Base-by-base conservation (phyloP, 2,797 vertebrate species). In the Eulemur coronatus region DNA sequence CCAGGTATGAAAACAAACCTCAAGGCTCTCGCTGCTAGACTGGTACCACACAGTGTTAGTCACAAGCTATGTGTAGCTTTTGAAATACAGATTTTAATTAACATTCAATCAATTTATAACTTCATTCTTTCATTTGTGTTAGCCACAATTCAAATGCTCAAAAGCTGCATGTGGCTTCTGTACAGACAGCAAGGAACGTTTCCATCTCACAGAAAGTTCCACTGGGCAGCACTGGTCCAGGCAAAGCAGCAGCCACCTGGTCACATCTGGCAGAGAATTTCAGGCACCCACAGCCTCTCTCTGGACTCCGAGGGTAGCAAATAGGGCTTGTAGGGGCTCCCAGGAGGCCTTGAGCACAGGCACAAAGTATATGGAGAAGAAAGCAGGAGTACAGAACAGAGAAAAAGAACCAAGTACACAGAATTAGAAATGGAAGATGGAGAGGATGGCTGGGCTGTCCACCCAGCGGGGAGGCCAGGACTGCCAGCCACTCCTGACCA, bases 211-310 rank as follows among this genome's bases (percentile, higher is more conserved):
- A 65, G 72, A 20, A 88, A 4, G 43, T 5, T 14, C 52, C 41
- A 22, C 15, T 1, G 52, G 13, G 61, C 3, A 14, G 12, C 0
- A 28, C n/a, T 20, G 43, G 67, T 72, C 46, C 65, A 8, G 4
- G 0, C 2, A 18, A 30, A 30, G 85, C 26, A 9, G 28, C 10
- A 11, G 35, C 38, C 10, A 35, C 17, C 6, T 30, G 18, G 22
- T 18, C 0, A 72, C 18, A 17, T 6, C 6, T 0, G 48, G n/a
- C 10, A 41, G 41, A 3, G 7, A 18, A n/a, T 30, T 52, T 10
- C 28, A 17, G 80, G 55, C 1, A 0, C 8, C 65, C 24, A 75
- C 2, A 15, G 46, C 38, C 48, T 52, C 35, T 30, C 48, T 81
- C 87, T 75, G 35, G 69, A 57, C 79, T 91, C 28, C 0, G 0